Evolutionary conservation across 2,797 vertebrate species (phyloP).

Genomic region (Etheostoma nigrum): DNA sequence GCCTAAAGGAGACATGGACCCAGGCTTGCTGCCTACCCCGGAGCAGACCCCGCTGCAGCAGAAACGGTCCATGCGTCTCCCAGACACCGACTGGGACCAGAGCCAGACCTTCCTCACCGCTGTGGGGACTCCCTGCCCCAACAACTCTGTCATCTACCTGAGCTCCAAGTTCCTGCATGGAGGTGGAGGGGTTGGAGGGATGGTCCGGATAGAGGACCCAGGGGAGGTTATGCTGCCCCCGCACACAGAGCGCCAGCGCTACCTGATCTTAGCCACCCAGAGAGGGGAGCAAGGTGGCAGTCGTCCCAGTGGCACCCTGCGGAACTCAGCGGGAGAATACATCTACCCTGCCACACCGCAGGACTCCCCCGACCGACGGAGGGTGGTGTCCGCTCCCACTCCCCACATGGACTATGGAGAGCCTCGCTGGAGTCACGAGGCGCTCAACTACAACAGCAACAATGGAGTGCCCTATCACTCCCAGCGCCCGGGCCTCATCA

Average conservation of each 20-base stretch:
- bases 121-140: conserved; percentile 82
- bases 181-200: conserved; percentile 76
- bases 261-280: conserved; percentile 83
- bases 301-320: conserved; percentile 73
- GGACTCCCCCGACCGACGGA: conserved; percentile 91
- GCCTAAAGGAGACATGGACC: conserved; percentile 92
- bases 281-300: conserved; percentile 79
- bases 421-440: conserved; percentile 89
- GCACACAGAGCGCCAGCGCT: conserved; percentile 87
- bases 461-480: conserved; percentile 82
- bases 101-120: conserved; percentile 90
- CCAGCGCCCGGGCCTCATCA: conserved; percentile 81
- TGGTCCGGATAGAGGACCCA: conserved; percentile 82
- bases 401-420: conserved; percentile 89
- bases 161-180: conserved; percentile 86
- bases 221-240: conserved; percentile 79
- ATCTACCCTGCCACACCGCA: conserved; percentile 89
- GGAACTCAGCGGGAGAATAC: conserved; percentile 90
- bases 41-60: conserved; percentile 97
- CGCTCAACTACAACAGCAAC: conserved; percentile 90
- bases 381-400: conserved; percentile 92
- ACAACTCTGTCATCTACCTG: conserved; percentile 88
- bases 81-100: conserved; percentile 90
- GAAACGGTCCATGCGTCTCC: conserved; percentile 87
- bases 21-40: conserved; percentile 92